Conservation (phyloP, 53 echinoderm and acorn worm species). For the Paelopatides confundens region DNA sequence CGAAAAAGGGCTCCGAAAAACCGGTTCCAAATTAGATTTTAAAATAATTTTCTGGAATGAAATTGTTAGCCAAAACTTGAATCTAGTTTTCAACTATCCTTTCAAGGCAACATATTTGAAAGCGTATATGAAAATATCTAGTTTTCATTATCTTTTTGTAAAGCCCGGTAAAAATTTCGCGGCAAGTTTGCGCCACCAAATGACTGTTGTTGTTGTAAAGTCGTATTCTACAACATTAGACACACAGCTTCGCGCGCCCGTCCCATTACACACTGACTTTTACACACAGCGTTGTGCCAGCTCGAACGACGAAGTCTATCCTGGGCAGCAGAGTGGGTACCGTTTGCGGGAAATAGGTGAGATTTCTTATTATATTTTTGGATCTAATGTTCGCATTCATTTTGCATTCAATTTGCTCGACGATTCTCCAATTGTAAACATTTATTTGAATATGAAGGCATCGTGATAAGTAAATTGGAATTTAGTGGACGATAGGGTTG, state of each 20-base stretch:
- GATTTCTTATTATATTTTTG: too few relatives aligned
- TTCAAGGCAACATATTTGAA: neutral
- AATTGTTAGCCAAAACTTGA: neutral
- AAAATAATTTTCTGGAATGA: neutral
- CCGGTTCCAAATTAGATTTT: neutral
- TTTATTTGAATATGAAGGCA: too few relatives aligned
- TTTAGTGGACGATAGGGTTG: too few relatives aligned
- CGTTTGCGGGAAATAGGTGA: too few relatives aligned
- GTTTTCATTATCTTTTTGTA: conserved; percentile 7
- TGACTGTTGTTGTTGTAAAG: neutral
- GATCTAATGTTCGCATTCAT: too few relatives aligned
- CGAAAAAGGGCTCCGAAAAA: neutral
- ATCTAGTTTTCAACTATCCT: neutral
- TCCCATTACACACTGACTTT: too few relatives aligned
- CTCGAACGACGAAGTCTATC: neutral
- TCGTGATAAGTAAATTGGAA: too few relatives aligned
- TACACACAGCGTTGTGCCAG: too few relatives aligned
- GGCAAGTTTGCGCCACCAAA: conserved; percentile 34
- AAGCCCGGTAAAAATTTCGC: conserved; percentile 39
- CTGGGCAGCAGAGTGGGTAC: too few relatives aligned
- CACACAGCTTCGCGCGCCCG: conserved; percentile 17
- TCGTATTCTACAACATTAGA: neutral
- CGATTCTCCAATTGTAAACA: too few relatives aligned
- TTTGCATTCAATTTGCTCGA: too few relatives aligned
- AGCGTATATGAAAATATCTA: neutral